Evolutionary conservation across 2,888 invertebrate genomes (phyloP), one percentile per base, ranked within the genome.

Genomic region (Synergus japonicus): DNA sequence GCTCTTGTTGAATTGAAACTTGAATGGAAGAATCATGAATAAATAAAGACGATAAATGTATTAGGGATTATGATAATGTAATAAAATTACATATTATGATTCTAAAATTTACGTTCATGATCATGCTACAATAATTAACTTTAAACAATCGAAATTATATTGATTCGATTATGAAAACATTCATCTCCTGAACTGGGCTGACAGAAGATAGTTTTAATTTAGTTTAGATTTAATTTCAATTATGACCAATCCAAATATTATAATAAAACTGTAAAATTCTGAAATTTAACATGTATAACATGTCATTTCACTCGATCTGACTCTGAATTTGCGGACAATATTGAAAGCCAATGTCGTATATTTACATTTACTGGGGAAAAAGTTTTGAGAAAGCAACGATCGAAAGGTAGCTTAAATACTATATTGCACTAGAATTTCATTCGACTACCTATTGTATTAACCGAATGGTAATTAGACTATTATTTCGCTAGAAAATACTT

Each of bases 351-450:
- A 69, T 49, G 69, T 37, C 29, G n/a, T 73, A 54, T 37, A 73
- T 73, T 54, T 73, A 73, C 37, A 54, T 41, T 49, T 49, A 58
- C 54, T 73, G 73, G 54, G 73, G 37, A 41, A 73, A 54, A 54
- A 73, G 5, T 54, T 73, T 73, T 37, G 73, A 73, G 43, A 80
- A 83, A 84, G 83, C 84, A 86, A 85, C 81, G 81, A 83, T 83
- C 83, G 82, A 84, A 84, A 87, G 81, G 81, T 85, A 83, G 83
- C 88, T 90, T 90, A 90, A 87, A 87, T 80, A 83, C 87, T 89
- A 90, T 92, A 92, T 92, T 92, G 92, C 92, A 92, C 92, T 92
- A 91, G 83, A 89, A 87, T 88, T 85, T 87, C 78, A 79, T 82
- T 86, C 85, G 79, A 82, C 87, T 88, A 89, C 85, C 87, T 88